A percentile compares a stretch with the other conserved stretches of the same genome.
Conservation (phyloP, 2,113 vertebrate species). For the Hippocampus guttulatus region DNA sequence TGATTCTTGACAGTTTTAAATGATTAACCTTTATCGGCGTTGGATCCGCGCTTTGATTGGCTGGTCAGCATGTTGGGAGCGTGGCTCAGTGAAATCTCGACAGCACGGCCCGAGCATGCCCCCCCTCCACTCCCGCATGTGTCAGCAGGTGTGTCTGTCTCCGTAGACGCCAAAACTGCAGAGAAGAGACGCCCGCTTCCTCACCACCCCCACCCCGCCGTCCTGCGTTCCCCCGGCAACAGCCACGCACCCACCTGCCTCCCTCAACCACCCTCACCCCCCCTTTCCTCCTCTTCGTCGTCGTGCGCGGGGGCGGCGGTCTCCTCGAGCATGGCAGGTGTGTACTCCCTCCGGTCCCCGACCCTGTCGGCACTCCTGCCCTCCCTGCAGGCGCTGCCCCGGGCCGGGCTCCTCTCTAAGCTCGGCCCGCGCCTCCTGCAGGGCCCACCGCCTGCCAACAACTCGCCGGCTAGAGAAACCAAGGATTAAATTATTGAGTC, state of each 20-base stretch:
- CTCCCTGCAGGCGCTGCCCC: slow-evolving; percentile 64
- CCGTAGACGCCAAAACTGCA: slow-evolving; percentile 78
- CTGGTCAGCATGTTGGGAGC: not conserved
- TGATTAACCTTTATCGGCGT: not conserved
- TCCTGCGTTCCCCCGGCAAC: slow-evolving; percentile 72
- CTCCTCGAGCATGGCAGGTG: slow-evolving; percentile 80
- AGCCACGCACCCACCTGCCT: slow-evolving; percentile 58
- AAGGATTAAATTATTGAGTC: slow-evolving; percentile 52
- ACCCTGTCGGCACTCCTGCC: slow-evolving; percentile 66
- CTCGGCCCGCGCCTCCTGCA: slow-evolving; percentile 68
- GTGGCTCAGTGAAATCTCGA: not conserved
- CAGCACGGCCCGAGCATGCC: not conserved
- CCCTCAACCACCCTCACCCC: slow-evolving; percentile 37
- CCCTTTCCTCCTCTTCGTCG: slow-evolving; percentile 67
- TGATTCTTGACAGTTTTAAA: too few species aligned
- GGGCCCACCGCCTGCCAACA: slow-evolving; percentile 49
- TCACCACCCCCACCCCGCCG: slow-evolving; percentile 69
- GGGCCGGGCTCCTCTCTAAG: slow-evolving; percentile 60
- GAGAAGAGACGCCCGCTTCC: slow-evolving; percentile 78
- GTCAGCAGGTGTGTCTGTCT: slow-evolving; percentile 51
- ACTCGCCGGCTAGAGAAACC: slow-evolving; percentile 47
- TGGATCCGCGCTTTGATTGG: not conserved
- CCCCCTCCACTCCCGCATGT: slow-evolving; percentile 21
- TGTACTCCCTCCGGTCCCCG: slow-evolving; percentile 72
- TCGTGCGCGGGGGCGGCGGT: slow-evolving; percentile 60